Conservation (phyloP, 2,888 invertebrate genomes). For the Brenthis ino region DNA sequence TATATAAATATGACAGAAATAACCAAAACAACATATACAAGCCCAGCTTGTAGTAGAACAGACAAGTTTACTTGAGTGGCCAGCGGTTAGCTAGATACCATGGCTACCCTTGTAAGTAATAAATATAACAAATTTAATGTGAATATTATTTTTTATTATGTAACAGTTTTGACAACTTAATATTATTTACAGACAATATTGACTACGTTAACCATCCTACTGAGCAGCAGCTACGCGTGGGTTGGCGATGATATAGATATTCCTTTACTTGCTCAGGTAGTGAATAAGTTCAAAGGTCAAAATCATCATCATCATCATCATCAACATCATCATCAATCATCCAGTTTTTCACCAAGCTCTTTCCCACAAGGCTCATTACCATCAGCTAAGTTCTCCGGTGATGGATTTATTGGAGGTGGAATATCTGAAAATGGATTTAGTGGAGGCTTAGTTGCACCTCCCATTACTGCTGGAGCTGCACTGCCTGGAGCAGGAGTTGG, state of each 20-base stretch:
- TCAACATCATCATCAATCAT: conserved; percentile 46
- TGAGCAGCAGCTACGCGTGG: conserved; percentile 67
- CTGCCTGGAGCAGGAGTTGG: conserved; percentile 10
- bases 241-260: conserved; percentile 36
- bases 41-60: conserved; percentile 66
- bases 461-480: conserved; percentile 5
- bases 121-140: background rate
- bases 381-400: conserved; percentile 67
- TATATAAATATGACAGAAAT: conserved; percentile 77
- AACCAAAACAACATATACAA: conserved; percentile 67
- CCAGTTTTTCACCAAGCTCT: conserved; percentile 72
- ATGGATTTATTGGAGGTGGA: conserved; percentile 40
- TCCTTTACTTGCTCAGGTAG: conserved; percentile 34
- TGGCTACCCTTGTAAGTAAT: conserved; percentile 77
- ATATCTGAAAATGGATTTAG: conserved; percentile 21
- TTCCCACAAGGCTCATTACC: conserved; percentile 72
- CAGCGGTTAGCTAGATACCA: conserved; percentile 79
- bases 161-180: conserved; percentile 19
- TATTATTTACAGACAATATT: conserved; percentile 67
- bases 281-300: conserved; percentile 3
- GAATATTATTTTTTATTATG: conserved; percentile 18
- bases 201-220: conserved; percentile 70
- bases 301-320: conserved; percentile 41
- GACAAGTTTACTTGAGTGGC: conserved; percentile 66
- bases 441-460: conserved; percentile 15